These are phyloP conservation scores for Drosophila orena DNA, from an alignment of 1,140 invertebrate species.

Conservation along the genomic window DNA sequence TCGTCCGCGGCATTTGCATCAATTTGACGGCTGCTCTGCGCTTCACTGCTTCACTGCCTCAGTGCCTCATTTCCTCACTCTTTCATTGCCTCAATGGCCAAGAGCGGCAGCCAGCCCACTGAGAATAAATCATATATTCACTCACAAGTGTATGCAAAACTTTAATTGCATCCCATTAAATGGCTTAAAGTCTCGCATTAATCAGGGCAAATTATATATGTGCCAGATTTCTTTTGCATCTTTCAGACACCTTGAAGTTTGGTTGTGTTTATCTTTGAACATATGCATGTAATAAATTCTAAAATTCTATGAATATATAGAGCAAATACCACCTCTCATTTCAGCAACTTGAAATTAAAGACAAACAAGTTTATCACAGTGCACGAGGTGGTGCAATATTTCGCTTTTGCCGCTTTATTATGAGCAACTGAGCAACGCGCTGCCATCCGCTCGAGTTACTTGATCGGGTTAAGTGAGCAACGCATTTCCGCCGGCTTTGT, in stretches of 20 bases:
- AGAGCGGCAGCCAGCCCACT: conserved; percentile 10
- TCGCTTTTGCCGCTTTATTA: conserved; percentile 36
- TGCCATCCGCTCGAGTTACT: conserved; percentile 57
- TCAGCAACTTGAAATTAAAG: neutral
- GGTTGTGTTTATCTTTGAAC: too few species aligned
- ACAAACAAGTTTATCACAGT: neutral
- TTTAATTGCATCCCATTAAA: neutral
- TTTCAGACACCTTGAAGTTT: too few species aligned
- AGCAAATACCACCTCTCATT: too few species aligned
- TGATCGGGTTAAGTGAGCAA: conserved; percentile 40
- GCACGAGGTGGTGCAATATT: conserved; percentile 43
- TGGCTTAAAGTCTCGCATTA: neutral
- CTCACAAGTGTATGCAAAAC: neutral
- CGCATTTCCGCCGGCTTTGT: conserved; percentile 75
- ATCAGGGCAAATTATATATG: too few species aligned
- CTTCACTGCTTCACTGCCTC: conserved; percentile 58
- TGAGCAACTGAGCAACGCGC: conserved; percentile 42
- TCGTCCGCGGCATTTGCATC: conserved; percentile 41
- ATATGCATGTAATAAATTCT: neutral
- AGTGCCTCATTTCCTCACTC: conserved; percentile 3
- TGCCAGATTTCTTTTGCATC: too few species aligned
- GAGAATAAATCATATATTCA: neutral
- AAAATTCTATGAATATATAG: neutral
- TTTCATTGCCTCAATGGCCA: neutral
- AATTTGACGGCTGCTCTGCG: conserved; percentile 58